A percentile compares a stretch with the other conserved stretches of the same genome.
phyloP scores from a whole-genome alignment of 2,797 vertebrate genomes.

The Odontamblyopus rebecca region DNA sequence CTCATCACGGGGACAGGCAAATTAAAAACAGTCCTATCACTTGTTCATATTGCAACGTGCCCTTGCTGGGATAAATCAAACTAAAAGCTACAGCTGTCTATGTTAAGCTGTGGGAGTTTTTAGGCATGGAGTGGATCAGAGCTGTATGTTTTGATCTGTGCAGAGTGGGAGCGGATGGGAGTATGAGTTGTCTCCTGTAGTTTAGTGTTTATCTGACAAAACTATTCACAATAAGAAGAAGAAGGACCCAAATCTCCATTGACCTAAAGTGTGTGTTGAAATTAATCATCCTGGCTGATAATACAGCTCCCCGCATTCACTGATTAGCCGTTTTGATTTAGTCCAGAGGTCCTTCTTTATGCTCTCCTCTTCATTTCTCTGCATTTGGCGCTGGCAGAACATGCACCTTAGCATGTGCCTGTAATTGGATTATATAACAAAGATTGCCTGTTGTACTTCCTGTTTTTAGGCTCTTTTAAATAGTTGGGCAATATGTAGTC shows the following conservation, averaged over 20 bases:
- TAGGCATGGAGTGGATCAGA: slow-evolving; percentile 27
- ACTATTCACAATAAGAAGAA: slow-evolving; percentile 29
- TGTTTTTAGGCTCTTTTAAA: too few relatives aligned
- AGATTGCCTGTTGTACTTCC: too few relatives aligned
- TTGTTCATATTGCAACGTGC: slow-evolving; percentile 11
- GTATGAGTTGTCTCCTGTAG: slow-evolving; percentile 52
- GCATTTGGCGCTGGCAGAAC: too few relatives aligned
- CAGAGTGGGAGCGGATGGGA: slow-evolving; percentile 54
- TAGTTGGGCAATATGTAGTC: neutral
- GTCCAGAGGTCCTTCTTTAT: neutral
- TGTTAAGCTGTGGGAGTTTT: slow-evolving; percentile 55
- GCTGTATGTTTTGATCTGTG: slow-evolving; percentile 55
- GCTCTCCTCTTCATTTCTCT: neutral
- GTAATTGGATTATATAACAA: too few relatives aligned
- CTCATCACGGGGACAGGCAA: slow-evolving; percentile 9
- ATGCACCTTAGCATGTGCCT: too few relatives aligned
- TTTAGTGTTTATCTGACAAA: slow-evolving; percentile 48
- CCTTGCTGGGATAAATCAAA: slow-evolving; percentile 48
- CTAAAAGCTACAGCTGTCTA: slow-evolving; percentile 62
- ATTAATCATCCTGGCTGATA: neutral
- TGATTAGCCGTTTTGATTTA: neutral
- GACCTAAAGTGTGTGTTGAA: neutral
- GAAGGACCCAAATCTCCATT: neutral
- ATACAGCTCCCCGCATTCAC: neutral
- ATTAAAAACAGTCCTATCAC: slow-evolving; percentile 40